Evolutionary conservation across 2,113 vertebrate species (phyloP).

Genomic region (Notiomystis cincta): DNA sequence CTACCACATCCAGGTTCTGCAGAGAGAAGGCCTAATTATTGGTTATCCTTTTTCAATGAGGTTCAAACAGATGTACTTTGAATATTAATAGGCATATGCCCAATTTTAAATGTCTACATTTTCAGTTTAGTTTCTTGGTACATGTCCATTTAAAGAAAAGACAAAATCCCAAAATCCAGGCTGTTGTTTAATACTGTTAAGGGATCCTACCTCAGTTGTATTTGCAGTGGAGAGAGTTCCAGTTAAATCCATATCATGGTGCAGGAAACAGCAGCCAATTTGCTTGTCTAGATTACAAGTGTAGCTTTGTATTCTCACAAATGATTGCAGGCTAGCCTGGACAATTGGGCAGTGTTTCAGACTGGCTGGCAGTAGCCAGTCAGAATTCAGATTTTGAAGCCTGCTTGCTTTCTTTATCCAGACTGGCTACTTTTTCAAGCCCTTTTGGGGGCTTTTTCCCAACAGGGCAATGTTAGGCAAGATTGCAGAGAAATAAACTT

Average conservation of each 20-base stretch:
- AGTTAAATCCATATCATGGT: neutral
- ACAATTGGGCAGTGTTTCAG: constrained; percentile 55
- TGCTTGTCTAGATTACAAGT: constrained; percentile 40
- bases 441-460: neutral
- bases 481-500: neutral
- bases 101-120: neutral
- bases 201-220: neutral
- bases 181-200: neutral
- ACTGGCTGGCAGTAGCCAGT: constrained; percentile 7
- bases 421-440: neutral
- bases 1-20: neutral
- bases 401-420: neutral
- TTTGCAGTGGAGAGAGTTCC: neutral
- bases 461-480: neutral
- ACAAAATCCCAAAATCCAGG: neutral
- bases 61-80: neutral
- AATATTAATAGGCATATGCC: neutral
- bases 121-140: neutral
- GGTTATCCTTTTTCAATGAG: neutral
- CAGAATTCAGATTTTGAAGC: constrained; percentile 52
- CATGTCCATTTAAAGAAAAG: neutral
- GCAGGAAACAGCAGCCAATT: constrained; percentile 18
- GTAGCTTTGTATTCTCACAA: constrained; percentile 26
- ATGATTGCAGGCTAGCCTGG: constrained; percentile 7
- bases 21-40: neutral